Base-by-base conservation (phyloP, 2,888 invertebrate genomes). In the Gymnocheta viridis region DNA sequence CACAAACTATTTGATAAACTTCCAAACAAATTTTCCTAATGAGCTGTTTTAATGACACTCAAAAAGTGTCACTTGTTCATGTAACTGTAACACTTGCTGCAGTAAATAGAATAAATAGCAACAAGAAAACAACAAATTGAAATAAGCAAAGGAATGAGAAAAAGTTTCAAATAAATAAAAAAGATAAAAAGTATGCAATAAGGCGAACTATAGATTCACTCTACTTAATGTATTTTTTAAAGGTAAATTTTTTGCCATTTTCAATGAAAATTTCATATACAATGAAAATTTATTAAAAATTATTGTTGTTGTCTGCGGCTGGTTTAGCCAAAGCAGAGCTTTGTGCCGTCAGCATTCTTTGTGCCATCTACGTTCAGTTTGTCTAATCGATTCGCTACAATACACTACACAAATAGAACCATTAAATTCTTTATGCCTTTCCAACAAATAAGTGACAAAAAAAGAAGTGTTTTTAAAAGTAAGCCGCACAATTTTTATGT, bases 21-120 rank as follows among this genome's bases (percentile, higher is more conserved):
- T 84, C 81, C 81, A 81, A 81, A 84, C 81, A 81, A 84, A 81
- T 84, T 84, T 81, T 81, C 84, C 77, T 84, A 84, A 84, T 84
- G 84, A 84, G 84, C 77, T 84, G 80, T 74, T 84, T 84, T 78
- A 81, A 84, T 84, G 84, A 78, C 77, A 84, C 84, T 84, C 81
- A 73, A 73, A 73, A 67, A 73, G 73, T 78, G 73, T 81, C 81
- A 84, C 81, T 81, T 81, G 72, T 84, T 78, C 73, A 73, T 84
- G 84, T 66, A 64, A 77, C 69, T 80, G 70, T 62, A 81, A 84
- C 80, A 81, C 47, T 81, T 77, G 80, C 67, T 72, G 32, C 22
- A 56, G 58, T 58, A 69, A 83, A 41, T 49, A 78, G 27, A 14
- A 38, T 9, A 47, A 22, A 32, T 32, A 67, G 73, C 49, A 17